Evolutionary conservation across 2,888 invertebrate species (phyloP), one percentile per base, ranked within the genome.

Genomic region (Meteorus cinctellus): DNA sequence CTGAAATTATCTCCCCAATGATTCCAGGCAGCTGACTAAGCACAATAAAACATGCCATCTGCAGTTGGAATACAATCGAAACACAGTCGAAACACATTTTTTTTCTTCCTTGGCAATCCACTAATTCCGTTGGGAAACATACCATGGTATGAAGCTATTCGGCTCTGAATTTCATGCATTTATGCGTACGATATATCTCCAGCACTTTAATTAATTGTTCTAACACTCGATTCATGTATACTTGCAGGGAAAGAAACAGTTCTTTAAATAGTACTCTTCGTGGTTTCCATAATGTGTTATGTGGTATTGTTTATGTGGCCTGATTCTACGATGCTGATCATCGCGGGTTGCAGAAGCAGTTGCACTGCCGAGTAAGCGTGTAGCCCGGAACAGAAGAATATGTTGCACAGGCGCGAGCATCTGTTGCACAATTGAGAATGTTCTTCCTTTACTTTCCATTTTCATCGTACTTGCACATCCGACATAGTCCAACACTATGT

Each of bases 361-460:
- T 72, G 59, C 48, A 36, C 19, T 55, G 55, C 60, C 66, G 66
- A 74, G 63, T 55, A 51, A 74, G 67, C 70, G 63, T 76, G 73
- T 71, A 77, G 74, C 76, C 79, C 82, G 80, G 80, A 83, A 55
- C 55, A 55, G 19, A 5, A 83, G 79, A 81, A 81, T 83, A 82
- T 75, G 80, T 82, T 80, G 79, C 78, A 75, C 83, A 80, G 76
- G 78, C 70, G 67, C 68, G 67, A 59, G 65, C 48, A 36, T 71
- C 68, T 65, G 67, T 79, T 78, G 75, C 79, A 71, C 78, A 74
- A 77, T 65, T 55, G 70, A 66, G 63, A 31, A 73, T 74, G 62
- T 73, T 77, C 75, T 86, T 86, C 84, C 84, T 80, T 80, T 80
- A 85, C 87, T 87, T 87, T 87, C 86, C 84, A 86, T 86, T 86